phyloP scores from a whole-genome alignment of 2,113 vertebrate species.

The Notarius quadriscutis region DNA sequence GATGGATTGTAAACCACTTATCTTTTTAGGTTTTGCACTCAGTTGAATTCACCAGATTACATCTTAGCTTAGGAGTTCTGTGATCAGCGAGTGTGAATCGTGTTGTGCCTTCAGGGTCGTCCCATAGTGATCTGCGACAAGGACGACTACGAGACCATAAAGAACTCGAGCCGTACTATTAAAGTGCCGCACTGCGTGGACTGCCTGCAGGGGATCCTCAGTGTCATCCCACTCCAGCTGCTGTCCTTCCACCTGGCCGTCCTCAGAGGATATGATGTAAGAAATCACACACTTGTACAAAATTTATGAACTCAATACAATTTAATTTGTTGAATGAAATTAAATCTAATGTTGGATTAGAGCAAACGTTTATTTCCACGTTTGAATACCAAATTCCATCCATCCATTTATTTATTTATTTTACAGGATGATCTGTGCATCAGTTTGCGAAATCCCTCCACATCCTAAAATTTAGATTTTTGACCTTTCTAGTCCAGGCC shows the following conservation, averaged over 20 bases:
- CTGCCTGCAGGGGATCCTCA: constrained; percentile 95
- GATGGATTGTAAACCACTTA: no score
- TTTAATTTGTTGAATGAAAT: no score
- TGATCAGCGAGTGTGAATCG: background rate
- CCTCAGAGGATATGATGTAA: constrained; percentile 91
- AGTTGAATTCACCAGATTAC: no score
- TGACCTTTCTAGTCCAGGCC: no score
- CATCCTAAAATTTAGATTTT: no score
- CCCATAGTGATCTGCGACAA: constrained; percentile 95
- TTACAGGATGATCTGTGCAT: no score
- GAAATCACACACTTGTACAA: constrained; percentile 56
- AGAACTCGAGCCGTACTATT: constrained; percentile 88
- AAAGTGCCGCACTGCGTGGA: constrained; percentile 95
- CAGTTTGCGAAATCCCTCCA: no score
- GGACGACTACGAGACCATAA: constrained; percentile 92
- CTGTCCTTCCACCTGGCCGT: constrained; percentile 97
- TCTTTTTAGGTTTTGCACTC: no score
- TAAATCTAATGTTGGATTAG: no score
- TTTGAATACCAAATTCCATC: background rate
- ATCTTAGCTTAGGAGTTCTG: background rate
- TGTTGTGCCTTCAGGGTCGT: constrained; percentile 75
- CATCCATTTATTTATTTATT: no score
- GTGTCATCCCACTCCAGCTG: constrained; percentile 94
- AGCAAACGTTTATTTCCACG: background rate
- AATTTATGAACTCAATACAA: background rate